These are phyloP conservation scores for Phyto melanocephala DNA, from an alignment of 2,888 invertebrate species.

Conservation along the genomic window DNA sequence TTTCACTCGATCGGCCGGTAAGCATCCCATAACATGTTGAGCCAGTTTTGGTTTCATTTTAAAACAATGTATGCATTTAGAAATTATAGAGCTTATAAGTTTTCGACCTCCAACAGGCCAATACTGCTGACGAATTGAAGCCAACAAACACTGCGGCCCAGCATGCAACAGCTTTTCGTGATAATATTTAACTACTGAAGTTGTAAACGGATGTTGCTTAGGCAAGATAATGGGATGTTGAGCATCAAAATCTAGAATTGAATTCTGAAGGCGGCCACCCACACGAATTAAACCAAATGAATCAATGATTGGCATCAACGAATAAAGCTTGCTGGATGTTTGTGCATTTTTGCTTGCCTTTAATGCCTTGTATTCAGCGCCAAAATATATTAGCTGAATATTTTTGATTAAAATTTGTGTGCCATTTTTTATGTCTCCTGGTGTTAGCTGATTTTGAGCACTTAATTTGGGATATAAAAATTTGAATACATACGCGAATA, in stretches of 20 bases:
- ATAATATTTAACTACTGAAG: slow-evolving; percentile 43
- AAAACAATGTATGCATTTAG: slow-evolving; percentile 45
- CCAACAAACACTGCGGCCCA: too few relatives aligned
- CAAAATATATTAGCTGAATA: too few relatives aligned
- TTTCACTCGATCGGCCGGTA: slow-evolving; percentile 27
- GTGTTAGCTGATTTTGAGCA: neutral
- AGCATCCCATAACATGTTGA: slow-evolving; percentile 43
- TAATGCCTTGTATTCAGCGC: slow-evolving; percentile 5
- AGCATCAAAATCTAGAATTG: slow-evolving; percentile 4
- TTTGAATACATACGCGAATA: slow-evolving; percentile 35
- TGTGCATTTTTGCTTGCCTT: neutral
- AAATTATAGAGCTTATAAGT: slow-evolving; percentile 2
- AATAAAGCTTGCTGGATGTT: slow-evolving; percentile 14
- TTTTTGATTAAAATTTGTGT: slow-evolving; percentile 35
- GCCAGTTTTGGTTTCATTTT: slow-evolving; percentile 12
- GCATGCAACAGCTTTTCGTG: too few relatives aligned
- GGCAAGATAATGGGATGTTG: too few relatives aligned
- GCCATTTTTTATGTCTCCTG: slow-evolving; percentile 19
- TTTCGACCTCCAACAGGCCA: slow-evolving; percentile 45
- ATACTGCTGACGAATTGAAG: too few relatives aligned
- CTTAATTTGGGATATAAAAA: slow-evolving; percentile 1
- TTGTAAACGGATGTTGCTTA: slow-evolving; percentile 51
- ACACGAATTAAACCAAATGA: slow-evolving; percentile 41
- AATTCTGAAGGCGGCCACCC: slow-evolving; percentile 23
- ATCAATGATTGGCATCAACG: slow-evolving; percentile 37